phyloP scores from a whole-genome alignment of 2,888 invertebrate species.

The Hydraecia micacea region DNA sequence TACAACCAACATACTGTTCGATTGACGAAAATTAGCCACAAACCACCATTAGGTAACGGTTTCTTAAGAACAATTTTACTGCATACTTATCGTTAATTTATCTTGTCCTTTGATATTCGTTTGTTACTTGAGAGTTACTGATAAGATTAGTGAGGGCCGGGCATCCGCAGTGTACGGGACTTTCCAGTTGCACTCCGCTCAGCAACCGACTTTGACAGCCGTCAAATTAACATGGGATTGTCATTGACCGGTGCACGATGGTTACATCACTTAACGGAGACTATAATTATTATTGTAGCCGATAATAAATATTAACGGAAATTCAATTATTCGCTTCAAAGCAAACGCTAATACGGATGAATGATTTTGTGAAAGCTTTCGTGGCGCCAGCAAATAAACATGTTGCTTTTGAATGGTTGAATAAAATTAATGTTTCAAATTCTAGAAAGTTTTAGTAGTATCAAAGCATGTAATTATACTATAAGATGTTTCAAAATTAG shows the following conservation, averaged over 20 bases:
- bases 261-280: slow-evolving; percentile 80
- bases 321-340: slow-evolving; percentile 77
- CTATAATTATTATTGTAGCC: slow-evolving; percentile 75
- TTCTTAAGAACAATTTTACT: slow-evolving; percentile 47
- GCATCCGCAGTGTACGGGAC: slow-evolving; percentile 68
- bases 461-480: not conserved
- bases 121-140: slow-evolving; percentile 62
- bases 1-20: slow-evolving; percentile 67
- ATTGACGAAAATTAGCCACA: slow-evolving; percentile 67
- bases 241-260: slow-evolving; percentile 75
- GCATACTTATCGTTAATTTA: slow-evolving; percentile 53
- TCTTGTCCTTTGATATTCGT: slow-evolving; percentile 55
- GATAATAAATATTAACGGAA: slow-evolving; percentile 82
- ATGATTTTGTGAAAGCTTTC: slow-evolving; percentile 69
- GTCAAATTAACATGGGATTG: slow-evolving; percentile 85
- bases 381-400: slow-evolving; percentile 49
- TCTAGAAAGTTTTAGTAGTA: slow-evolving; percentile 3
- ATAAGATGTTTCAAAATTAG: not conserved
- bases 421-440: not conserved
- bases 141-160: slow-evolving; percentile 66
- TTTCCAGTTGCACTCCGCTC: slow-evolving; percentile 67
- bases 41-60: slow-evolving; percentile 53
- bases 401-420: slow-evolving; percentile 15
- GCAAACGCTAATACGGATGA: slow-evolving; percentile 65
- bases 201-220: slow-evolving; percentile 76